A percentile compares a stretch with the other conserved stretches of the same genome.
Evolutionary conservation across 2,113 vertebrate species (phyloP).

Genomic region (Chascanopsetta lugubris): DNA sequence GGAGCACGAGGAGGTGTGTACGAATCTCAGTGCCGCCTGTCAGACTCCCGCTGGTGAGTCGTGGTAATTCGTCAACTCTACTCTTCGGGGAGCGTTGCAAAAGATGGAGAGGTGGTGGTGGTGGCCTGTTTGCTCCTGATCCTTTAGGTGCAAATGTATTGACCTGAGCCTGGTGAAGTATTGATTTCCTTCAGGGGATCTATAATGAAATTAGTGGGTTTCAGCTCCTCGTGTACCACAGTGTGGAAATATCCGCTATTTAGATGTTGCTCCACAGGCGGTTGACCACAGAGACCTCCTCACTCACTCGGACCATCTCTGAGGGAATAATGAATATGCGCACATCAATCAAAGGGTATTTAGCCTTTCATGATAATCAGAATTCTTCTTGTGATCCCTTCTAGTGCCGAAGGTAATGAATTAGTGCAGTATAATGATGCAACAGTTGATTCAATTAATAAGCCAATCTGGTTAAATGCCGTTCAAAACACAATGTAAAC

Average conservation of each 20-base stretch:
- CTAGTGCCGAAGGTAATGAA: neutral
- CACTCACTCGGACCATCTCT: neutral
- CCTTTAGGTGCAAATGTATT: constrained; percentile 43
- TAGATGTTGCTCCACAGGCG: constrained; percentile 20
- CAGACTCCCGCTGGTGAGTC: neutral
- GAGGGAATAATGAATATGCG: constrained; percentile 9
- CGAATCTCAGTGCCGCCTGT: neutral
- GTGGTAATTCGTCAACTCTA: neutral
- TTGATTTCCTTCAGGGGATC: constrained; percentile 46
- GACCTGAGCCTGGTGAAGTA: constrained; percentile 23
- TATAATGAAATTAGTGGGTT: constrained; percentile 49
- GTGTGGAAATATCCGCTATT: constrained; percentile 2
- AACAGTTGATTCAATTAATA: neutral
- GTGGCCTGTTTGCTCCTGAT: constrained; percentile 6
- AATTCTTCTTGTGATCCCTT: neutral
- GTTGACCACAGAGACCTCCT: constrained; percentile 1
- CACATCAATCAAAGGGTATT: constrained; percentile 24
- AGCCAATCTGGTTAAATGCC: neutral
- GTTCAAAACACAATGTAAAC: too few relatives aligned
- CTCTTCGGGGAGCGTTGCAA: neutral
- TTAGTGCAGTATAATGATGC: neutral
- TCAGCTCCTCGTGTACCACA: constrained; percentile 18
- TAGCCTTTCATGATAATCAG: constrained; percentile 3
- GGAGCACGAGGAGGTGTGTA: neutral
- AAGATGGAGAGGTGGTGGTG: neutral